phyloP scores from a whole-genome alignment of 2,113 vertebrate species.

The Scortum barcoo region DNA sequence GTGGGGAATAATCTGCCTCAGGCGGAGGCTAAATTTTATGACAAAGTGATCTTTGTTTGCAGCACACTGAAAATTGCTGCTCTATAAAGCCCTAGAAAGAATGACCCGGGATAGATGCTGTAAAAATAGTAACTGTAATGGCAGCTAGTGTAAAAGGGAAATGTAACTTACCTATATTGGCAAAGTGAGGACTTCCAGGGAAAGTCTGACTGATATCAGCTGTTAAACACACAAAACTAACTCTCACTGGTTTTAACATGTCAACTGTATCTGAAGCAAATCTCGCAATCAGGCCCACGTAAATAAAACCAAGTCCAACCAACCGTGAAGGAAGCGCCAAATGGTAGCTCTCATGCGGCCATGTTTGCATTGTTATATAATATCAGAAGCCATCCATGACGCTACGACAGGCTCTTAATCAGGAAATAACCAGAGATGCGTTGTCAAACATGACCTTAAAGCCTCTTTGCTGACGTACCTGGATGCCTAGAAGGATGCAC shows the following conservation, averaged over 20 bases:
- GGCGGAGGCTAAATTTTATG: neutral
- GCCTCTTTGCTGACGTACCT: conserved; percentile 78
- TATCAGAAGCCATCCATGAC: neutral
- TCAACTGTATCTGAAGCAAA: conserved; percentile 14
- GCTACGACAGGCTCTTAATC: neutral
- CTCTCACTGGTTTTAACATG: neutral
- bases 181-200: neutral
- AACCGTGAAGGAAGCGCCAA: conserved; percentile 16
- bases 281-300: neutral
- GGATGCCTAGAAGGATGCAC: conserved; percentile 93
- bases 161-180: neutral
- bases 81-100: neutral
- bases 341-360: conserved; percentile 20
- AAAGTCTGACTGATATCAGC: neutral
- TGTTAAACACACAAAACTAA: neutral
- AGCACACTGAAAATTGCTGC: neutral
- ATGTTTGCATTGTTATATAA: conserved; percentile 30
- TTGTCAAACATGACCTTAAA: neutral
- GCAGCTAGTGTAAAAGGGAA: neutral
- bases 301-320: conserved; percentile 14
- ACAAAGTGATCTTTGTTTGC: neutral
- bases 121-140: neutral
- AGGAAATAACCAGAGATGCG: neutral
- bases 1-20: too few relatives aligned
- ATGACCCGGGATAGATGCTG: too few relatives aligned